Evolutionary conservation across 1,140 invertebrate species (phyloP).

Genomic region (Drosophila ironensis): DNA sequence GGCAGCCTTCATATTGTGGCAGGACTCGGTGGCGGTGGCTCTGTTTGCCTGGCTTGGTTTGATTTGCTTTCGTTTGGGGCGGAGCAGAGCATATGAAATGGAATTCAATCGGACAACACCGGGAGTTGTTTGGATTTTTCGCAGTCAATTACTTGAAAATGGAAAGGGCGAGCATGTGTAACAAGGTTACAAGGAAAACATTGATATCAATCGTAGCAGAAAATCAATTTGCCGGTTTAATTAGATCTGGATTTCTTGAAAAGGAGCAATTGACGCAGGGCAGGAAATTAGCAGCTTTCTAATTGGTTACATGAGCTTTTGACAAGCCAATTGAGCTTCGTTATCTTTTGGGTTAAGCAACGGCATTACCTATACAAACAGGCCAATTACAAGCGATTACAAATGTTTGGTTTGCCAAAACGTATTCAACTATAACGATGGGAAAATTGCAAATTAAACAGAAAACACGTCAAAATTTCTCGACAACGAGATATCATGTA

Average conservation of each 20-base stretch:
- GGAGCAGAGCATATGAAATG: conserved; percentile 1
- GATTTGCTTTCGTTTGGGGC: not conserved
- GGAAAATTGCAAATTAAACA: no score
- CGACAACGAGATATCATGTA: no score
- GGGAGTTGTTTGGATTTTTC: conserved; percentile 17
- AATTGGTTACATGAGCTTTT: no score
- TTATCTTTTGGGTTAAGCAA: no score
- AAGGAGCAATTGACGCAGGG: no score
- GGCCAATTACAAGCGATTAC: no score
- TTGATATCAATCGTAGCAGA: not conserved
- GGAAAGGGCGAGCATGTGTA: not conserved
- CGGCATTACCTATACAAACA: no score
- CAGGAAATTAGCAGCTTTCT: no score
- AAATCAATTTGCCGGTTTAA: not conserved
- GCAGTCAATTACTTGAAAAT: conserved; percentile 16
- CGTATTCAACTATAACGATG: no score
- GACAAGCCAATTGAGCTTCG: no score
- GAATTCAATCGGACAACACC: conserved; percentile 26
- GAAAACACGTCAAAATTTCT: no score
- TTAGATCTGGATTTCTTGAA: not conserved
- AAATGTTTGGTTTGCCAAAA: no score
- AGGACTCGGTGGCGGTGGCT: conserved; percentile 25
- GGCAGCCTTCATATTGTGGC: conserved; percentile 37
- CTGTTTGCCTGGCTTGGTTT: conserved; percentile 2
- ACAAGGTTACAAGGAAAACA: not conserved